Evolutionary conservation across 1,140 invertebrate species (phyloP), one percentile per base, ranked within the genome.

Genomic region (Leptestheria dahalacensis): DNA sequence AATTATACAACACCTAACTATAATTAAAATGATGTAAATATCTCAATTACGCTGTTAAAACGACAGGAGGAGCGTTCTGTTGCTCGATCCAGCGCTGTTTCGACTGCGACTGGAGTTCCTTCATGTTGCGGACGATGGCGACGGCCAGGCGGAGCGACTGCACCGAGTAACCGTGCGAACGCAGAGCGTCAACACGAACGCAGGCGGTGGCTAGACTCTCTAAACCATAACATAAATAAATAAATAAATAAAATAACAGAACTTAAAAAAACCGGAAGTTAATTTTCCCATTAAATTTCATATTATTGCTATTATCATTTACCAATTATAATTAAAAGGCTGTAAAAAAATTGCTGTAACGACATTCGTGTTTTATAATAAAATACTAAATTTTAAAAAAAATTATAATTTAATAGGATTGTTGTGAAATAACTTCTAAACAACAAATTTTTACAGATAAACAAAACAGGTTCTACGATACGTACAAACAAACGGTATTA

Each of bases 191-290:
- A 26, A 91, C 85, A 49, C 87, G 74, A 9, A 84, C 83, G 60
- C 85, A 86, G 60, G 86, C 84, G 41, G 84, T 81, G 29, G 86
- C 82, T 60, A 88, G 74, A 60, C 84, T 79, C 72, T 90, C 86
- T 87, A 73, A 3, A 66, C 64, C 54, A 51, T 60, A 25, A 61
- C 48, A 59, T 47, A 10, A 52, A 23, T 47, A 18, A 11, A n/a
- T n/a, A n/a, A n/a, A n/a, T n/a, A 51, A 18, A 21, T 10, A 10
- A 50, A 4, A 50, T 23, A 20, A 51, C 24, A 4, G 20, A 52
- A 52, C 1, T 25, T 25, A 9, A 18, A 21, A 52, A 20, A 2
- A n/a, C 47, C 24, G 23, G 41, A 0, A n/a, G n/a, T n/a, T n/a
- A n/a, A n/a, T 58, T 18, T 24, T n/a, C 29, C 33, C n/a, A 20